These are phyloP conservation scores for Ganaspis brasiliensis DNA, from an alignment of 2,888 invertebrate genomes.

Conservation along the genomic window DNA sequence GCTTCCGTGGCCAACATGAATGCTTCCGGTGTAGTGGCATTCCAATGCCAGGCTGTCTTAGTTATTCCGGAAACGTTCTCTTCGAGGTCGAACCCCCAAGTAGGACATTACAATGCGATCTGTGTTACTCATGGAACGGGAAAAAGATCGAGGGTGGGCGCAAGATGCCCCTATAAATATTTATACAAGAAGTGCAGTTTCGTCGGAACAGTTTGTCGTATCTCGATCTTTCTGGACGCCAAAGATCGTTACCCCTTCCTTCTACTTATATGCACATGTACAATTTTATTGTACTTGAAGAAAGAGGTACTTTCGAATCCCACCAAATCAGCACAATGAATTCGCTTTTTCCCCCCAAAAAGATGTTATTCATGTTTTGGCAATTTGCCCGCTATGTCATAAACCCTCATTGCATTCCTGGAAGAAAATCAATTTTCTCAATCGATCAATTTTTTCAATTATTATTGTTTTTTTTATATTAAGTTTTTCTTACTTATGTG, in stretches of 20 bases:
- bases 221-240: slow-evolving; percentile 44
- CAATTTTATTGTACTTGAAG: slow-evolving; percentile 40
- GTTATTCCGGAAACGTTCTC: slow-evolving; percentile 61
- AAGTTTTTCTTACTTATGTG: too few species aligned
- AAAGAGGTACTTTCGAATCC: slow-evolving; percentile 22
- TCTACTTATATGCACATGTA: slow-evolving; percentile 48
- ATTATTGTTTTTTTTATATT: too few species aligned
- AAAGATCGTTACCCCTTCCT: slow-evolving; percentile 39
- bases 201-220: slow-evolving; percentile 56
- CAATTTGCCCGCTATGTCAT: neutral
- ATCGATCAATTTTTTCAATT: too few species aligned
- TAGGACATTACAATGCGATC: slow-evolving; percentile 72
- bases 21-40: slow-evolving; percentile 33
- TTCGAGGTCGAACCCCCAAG: slow-evolving; percentile 58
- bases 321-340: slow-evolving; percentile 43
- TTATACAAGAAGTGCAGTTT: slow-evolving; percentile 61
- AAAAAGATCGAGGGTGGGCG: slow-evolving; percentile 46
- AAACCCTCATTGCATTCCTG: too few species aligned
- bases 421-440: too few species aligned
- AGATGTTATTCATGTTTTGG: slow-evolving; percentile 31
- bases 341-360: slow-evolving; percentile 51
- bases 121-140: slow-evolving; percentile 63
- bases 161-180: slow-evolving; percentile 64
- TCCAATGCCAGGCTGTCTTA: slow-evolving; percentile 44
- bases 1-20: neutral